phyloP scores from a whole-genome alignment of 1,140 invertebrate genomes.

The Palaemon carinicauda region DNA sequence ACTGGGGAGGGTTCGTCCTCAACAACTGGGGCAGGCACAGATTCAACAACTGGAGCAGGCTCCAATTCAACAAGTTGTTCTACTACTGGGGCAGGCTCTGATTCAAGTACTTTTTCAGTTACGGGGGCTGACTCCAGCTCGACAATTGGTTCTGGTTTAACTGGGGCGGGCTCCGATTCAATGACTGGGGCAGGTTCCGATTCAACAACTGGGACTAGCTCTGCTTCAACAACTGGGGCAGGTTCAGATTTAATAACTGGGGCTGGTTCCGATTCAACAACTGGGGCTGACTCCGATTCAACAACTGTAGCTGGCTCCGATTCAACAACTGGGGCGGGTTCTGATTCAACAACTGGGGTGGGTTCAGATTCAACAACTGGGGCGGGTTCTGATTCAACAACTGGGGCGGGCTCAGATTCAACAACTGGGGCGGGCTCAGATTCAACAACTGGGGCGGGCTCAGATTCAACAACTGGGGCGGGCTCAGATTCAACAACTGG shows the following conservation, averaged over 20 bases:
- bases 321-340: conserved; percentile 5
- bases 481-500: conserved; percentile 5
- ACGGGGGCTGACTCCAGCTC: neutral
- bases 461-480: neutral
- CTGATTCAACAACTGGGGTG: conserved; percentile 4
- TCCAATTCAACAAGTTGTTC: conserved; percentile 12
- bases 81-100: too few species aligned
- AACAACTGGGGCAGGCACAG: too few species aligned
- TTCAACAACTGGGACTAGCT: neutral
- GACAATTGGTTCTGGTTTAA: neutral
- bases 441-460: neutral
- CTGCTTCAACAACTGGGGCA: neutral
- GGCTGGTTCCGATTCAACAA: conserved; percentile 13
- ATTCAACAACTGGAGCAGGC: neutral
- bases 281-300: neutral
- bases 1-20: neutral
- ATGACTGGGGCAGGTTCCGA: neutral
- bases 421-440: neutral
- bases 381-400: neutral
- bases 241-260: conserved; percentile 16
- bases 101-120: neutral
- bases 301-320: neutral
- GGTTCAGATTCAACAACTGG: neutral
- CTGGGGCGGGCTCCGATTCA: neutral
- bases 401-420: too few species aligned